A percentile compares a stretch with the other conserved stretches of the same genome.
Evolutionary conservation across 2,888 invertebrate species (phyloP).

Genomic region (Chironomus riparius): DNA sequence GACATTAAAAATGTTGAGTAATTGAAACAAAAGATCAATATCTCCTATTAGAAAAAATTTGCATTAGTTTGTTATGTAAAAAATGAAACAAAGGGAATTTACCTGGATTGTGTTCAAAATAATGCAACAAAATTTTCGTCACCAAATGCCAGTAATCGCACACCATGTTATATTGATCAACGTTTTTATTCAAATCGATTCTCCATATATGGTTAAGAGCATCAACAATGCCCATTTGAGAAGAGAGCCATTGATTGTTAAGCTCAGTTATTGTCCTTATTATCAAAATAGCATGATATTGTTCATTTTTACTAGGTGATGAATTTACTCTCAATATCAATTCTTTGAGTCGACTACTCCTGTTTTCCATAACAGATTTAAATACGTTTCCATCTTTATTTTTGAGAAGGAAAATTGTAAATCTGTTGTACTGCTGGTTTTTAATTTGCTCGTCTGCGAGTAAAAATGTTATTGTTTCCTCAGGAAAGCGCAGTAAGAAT

Average conservation of each 20-base stretch:
- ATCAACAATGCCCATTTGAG: conserved; percentile 68
- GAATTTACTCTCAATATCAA: conserved; percentile 34
- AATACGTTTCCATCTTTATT: conserved; percentile 73
- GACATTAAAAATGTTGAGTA: conserved; percentile 78
- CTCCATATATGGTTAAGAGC: conserved; percentile 81
- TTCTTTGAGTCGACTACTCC: conserved; percentile 35
- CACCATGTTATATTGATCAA: conserved; percentile 49
- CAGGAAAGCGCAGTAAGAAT: conserved; percentile 77
- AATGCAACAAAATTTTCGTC: conserved; percentile 82
- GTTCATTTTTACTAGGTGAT: conserved; percentile 47
- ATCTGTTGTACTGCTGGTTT: conserved; percentile 78
- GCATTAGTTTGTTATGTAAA: too few species aligned
- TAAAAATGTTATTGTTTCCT: conserved; percentile 69
- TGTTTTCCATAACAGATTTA: conserved; percentile 65
- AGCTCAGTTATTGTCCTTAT: conserved; percentile 71
- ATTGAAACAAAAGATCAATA: conserved; percentile 84
- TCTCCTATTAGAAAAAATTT: conserved; percentile 46
- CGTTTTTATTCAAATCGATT: conserved; percentile 65
- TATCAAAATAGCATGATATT: conserved; percentile 76
- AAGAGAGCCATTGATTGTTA: conserved; percentile 81
- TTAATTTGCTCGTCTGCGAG: conserved; percentile 70
- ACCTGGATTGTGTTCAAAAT: conserved; percentile 78
- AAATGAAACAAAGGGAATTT: not conserved
- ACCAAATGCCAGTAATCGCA: conserved; percentile 85
- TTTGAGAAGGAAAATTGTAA: conserved; percentile 71